These are phyloP conservation scores for Kryptolebias marmoratus DNA, from an alignment of 2,113 vertebrate genomes.

Conservation along the genomic window DNA sequence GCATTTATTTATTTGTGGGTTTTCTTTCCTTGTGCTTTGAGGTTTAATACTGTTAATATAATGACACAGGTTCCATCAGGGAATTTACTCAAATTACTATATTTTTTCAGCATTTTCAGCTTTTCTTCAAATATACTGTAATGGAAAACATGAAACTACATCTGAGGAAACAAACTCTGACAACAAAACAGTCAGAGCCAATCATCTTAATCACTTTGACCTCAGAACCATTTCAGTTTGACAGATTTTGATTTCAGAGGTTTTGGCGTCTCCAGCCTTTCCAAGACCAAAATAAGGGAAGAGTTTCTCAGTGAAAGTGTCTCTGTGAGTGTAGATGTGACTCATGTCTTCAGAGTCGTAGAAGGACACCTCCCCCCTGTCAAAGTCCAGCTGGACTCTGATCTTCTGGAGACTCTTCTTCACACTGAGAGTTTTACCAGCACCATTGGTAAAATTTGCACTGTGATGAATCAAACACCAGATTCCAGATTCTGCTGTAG, in stretches of 20 bases:
- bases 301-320: constrained; percentile 3
- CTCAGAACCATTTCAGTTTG: background rate
- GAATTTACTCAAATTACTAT: too few species aligned
- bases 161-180: background rate
- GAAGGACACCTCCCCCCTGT: background rate
- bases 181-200: background rate
- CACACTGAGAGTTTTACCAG: too few species aligned
- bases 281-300: background rate
- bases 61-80: too few species aligned
- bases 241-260: background rate
- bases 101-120: too few species aligned
- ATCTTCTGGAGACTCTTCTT: background rate
- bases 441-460: too few species aligned
- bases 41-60: too few species aligned
- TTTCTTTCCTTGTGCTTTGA: too few species aligned
- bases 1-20: too few species aligned
- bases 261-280: background rate
- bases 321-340: background rate
- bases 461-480: too few species aligned
- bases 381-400: constrained; percentile 2
- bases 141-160: background rate
- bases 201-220: background rate
- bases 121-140: too few species aligned
- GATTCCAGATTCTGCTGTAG: too few species aligned
- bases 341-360: background rate